A percentile compares a stretch with the other conserved stretches of the same genome.
Conservation (phyloP, 2,797 vertebrate genomes). For the Natrix natrix region DNA sequence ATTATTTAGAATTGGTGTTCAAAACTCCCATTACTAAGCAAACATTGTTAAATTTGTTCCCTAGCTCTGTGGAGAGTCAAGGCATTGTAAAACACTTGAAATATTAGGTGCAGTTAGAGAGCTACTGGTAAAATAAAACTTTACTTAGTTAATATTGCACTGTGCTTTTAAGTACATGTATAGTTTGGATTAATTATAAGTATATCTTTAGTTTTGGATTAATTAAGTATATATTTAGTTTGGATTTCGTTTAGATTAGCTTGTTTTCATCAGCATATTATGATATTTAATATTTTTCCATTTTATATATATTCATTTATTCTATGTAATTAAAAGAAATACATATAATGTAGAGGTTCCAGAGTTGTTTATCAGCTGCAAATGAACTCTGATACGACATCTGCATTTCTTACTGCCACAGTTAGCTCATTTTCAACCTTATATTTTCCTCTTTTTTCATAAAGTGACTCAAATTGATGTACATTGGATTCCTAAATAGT, state of each 20-base stretch:
- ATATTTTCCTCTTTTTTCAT: too few relatives aligned
- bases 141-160: background rate
- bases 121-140: conserved; percentile 47
- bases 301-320: background rate
- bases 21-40: background rate
- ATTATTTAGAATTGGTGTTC: background rate
- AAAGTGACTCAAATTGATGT: background rate
- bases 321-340: background rate
- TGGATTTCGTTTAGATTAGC: background rate
- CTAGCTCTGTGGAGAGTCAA: background rate
- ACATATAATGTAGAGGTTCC: background rate
- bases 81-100: conserved; percentile 24
- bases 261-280: background rate
- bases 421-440: conserved; percentile 22
- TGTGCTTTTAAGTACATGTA: conserved; percentile 12
- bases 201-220: conserved; percentile 25
- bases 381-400: background rate
- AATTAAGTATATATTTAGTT: conserved; percentile 28
- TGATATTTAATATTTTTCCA: background rate
- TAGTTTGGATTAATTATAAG: conserved; percentile 15
- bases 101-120: background rate
- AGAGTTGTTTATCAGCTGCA: background rate
- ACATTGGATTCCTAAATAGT: background rate
- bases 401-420: fast-evolving
- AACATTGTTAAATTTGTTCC: background rate